Evolutionary conservation across 64 coral and sea anemone genomes (phyloP).

Genomic region (Exaiptasia diaphana): DNA sequence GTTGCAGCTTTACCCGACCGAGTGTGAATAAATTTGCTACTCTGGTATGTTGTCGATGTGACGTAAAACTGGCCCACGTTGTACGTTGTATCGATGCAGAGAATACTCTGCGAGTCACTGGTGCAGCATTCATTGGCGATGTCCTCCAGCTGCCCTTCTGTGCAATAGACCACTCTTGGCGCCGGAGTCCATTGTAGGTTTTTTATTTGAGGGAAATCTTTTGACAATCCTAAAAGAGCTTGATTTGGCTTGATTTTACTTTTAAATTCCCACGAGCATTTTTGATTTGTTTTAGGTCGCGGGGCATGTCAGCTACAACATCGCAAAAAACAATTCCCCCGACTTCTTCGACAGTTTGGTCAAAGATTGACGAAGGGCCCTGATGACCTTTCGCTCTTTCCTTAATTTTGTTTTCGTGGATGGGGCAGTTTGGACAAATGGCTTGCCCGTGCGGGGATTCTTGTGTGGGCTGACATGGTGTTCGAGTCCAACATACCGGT

Average conservation of each 20-base stretch:
- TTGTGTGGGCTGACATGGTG: constrained; percentile 38
- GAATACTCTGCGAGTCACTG: constrained; percentile 9
- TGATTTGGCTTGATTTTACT: background rate
- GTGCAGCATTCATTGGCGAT: constrained; percentile 28
- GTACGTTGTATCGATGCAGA: constrained; percentile 40
- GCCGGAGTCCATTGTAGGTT: constrained; percentile 46
- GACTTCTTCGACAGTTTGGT: constrained; percentile 1
- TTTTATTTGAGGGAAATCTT: background rate
- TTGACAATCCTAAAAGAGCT: background rate
- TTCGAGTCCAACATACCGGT: background rate
- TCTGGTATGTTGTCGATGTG: constrained; percentile 43
- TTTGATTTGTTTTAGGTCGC: constrained; percentile 19
- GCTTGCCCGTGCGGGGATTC: background rate
- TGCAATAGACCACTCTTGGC: constrained; percentile 35
- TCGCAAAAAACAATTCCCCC: constrained; percentile 11
- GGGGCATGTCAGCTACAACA: constrained; percentile 5
- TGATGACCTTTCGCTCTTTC: constrained; percentile 9
- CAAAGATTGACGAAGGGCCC: constrained; percentile 18
- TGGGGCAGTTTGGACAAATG: constrained; percentile 22
- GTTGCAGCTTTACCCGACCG: too few relatives aligned
- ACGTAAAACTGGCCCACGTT: constrained; percentile 48
- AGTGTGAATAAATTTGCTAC: too few relatives aligned
- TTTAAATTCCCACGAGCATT: background rate
- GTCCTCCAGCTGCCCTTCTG: constrained; percentile 39
- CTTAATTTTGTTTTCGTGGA: background rate